A percentile compares a stretch with the other conserved stretches of the same genome.
Conservation (phyloP, 2,113 vertebrate species). For the Aldabrachelys gigantea region DNA sequence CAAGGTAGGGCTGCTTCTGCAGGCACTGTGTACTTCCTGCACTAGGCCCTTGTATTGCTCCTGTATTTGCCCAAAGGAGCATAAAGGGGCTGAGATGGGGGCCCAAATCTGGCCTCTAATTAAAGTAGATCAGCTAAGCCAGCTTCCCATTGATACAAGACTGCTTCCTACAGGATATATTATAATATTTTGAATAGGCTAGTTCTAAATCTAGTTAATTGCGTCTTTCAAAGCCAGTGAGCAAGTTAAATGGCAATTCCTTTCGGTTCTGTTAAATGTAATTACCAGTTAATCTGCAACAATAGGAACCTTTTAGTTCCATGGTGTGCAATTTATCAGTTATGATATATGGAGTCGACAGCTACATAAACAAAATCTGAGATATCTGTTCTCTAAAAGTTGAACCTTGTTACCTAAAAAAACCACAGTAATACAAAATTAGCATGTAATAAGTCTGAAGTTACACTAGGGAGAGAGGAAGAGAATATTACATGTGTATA, state of each 20-base stretch:
- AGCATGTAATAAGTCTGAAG: background rate
- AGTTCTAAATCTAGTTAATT: background rate
- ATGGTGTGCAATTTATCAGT: background rate
- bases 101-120: background rate
- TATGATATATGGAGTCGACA: background rate
- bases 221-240: background rate
- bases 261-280: background rate
- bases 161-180: background rate
- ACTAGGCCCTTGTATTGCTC: accelerated
- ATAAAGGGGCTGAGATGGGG: background rate
- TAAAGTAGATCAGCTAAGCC: background rate
- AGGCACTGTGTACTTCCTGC: background rate
- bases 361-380: background rate
- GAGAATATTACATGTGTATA: background rate
- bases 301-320: background rate
- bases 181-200: background rate
- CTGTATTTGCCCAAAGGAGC: background rate
- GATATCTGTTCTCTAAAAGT: background rate
- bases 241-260: background rate
- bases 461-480: background rate
- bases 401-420: background rate
- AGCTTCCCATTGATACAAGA: background rate
- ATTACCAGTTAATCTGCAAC: background rate
- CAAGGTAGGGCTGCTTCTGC: background rate
- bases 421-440: background rate